Percentiles rank a stretch among this genome's conserved stretches.
phyloP scores from a whole-genome alignment of 2,797 vertebrate genomes.

The Danio tinwini region DNA sequence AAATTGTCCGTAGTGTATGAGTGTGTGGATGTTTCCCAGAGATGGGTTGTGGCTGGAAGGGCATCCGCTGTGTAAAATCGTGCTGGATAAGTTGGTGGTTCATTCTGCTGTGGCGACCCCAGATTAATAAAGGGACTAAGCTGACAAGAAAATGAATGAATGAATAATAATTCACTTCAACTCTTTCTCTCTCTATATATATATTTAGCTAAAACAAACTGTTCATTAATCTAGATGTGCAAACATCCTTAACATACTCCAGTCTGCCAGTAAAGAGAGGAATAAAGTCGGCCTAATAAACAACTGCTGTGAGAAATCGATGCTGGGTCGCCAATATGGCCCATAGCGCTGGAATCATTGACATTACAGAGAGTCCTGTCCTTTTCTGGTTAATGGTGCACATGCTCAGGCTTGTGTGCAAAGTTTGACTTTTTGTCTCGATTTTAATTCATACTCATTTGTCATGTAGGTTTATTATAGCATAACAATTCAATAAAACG shows the following conservation, averaged over 20 bases:
- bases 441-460: neutral
- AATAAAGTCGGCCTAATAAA: constrained; percentile 6
- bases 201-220: neutral
- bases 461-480: neutral
- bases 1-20: no score
- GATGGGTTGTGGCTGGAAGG: no score
- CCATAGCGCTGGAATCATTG: neutral
- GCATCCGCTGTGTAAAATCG: no score
- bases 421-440: neutral
- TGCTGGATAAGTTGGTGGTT: no score
- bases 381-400: constrained; percentile 5
- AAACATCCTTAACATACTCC: neutral
- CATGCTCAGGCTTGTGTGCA: neutral
- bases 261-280: neutral
- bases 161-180: no score
- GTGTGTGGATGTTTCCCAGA: no score
- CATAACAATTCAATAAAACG: constrained; percentile 8
- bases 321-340: neutral
- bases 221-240: neutral
- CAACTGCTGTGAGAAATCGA: constrained; percentile 17
- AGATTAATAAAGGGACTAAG: no score
- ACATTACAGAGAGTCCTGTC: constrained; percentile 13
- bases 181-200: no score
- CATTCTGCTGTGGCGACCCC: no score
- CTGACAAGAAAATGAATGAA: no score